Conservation (phyloP, 92 coral and sea anemone genomes). For the Galaxea fascicularis region DNA sequence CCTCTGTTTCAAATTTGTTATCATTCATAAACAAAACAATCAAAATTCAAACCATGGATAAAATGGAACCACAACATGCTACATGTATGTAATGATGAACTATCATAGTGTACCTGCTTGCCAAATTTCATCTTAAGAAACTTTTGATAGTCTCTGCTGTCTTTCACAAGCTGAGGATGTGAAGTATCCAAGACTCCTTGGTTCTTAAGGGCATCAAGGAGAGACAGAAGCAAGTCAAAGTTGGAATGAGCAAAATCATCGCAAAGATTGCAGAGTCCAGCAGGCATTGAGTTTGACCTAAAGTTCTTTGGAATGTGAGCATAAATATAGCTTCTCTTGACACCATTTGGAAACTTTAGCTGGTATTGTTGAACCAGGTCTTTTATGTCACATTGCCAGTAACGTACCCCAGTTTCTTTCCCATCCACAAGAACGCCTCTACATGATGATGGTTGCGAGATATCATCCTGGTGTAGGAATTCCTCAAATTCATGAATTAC, state of each 20-base stretch:
- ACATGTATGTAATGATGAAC: not conserved
- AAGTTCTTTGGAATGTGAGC: slow-evolving; percentile 55
- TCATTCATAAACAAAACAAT: too few relatives aligned
- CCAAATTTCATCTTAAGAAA: slow-evolving; percentile 43
- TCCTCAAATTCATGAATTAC: slow-evolving; percentile 40
- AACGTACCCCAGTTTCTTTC: slow-evolving; percentile 50
- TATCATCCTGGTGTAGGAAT: slow-evolving; percentile 51
- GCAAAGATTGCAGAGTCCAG: slow-evolving; percentile 57
- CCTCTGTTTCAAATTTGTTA: too few relatives aligned
- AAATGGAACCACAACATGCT: too few relatives aligned
- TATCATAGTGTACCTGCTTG: slow-evolving; percentile 24
- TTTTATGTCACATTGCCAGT: slow-evolving; percentile 57
- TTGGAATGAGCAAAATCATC: slow-evolving; percentile 52
- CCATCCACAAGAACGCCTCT: slow-evolving; percentile 61
- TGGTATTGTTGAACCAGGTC: slow-evolving; percentile 56
- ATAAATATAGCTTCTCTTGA: slow-evolving; percentile 53
- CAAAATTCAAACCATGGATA: too few relatives aligned
- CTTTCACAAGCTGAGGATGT: not conserved
- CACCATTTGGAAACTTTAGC: slow-evolving; percentile 55
- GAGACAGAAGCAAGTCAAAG: slow-evolving; percentile 22
- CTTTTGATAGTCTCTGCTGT: slow-evolving; percentile 29
- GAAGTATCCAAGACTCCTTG: not conserved
- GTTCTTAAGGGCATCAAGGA: slow-evolving; percentile 15
- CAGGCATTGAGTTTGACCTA: slow-evolving; percentile 49
- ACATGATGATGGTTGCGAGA: slow-evolving; percentile 55